Evolutionary conservation across 2,888 invertebrate genomes (phyloP).

Genomic region (Bursaphelenchus okinawaensis): DNA sequence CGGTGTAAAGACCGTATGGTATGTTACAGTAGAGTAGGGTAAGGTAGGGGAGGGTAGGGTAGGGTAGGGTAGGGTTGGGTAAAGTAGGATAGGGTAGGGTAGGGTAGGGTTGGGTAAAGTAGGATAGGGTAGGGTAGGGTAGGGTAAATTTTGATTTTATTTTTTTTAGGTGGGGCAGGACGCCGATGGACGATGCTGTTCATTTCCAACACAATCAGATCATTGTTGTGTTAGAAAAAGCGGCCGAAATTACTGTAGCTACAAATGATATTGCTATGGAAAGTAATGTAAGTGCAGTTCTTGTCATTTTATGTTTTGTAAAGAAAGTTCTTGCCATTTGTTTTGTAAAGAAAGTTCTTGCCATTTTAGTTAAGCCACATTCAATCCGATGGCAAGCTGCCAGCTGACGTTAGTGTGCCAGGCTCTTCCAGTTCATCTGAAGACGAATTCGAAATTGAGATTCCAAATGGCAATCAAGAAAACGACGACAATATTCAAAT

Average conservation of each 20-base stretch:
- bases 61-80: no score
- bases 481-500: no score
- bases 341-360: neutral
- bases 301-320: neutral
- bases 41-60: no score
- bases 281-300: neutral
- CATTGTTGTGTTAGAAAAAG: slow-evolving; percentile 19
- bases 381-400: neutral
- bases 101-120: no score
- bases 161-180: slow-evolving; percentile 41
- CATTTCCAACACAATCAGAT: slow-evolving; percentile 31
- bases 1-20: no score
- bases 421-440: neutral
- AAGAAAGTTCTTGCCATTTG: no score
- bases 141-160: no score
- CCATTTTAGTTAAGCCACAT: neutral
- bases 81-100: no score
- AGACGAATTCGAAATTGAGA: neutral
- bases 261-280: neutral
- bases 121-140: no score
- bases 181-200: slow-evolving; percentile 45
- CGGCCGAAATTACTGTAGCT: neutral
- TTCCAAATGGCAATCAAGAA: neutral
- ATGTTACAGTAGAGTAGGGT: no score
- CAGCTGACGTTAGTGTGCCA: neutral